Percentiles rank a stretch among this genome's conserved stretches.
Conservation (phyloP, 2,888 invertebrate genomes). For the Cheilosia vulpina region DNA sequence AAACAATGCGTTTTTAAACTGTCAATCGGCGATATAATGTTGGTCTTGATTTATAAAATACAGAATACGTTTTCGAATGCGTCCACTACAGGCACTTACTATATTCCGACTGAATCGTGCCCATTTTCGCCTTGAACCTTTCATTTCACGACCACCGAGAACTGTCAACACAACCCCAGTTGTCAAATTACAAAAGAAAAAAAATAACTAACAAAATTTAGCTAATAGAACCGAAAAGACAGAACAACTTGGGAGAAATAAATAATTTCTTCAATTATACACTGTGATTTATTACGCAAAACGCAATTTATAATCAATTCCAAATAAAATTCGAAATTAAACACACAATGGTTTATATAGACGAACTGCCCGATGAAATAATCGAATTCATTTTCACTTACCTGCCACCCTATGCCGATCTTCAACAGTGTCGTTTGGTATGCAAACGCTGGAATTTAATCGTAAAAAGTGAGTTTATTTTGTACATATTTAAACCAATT, state of each 20-base stretch:
- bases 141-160: not conserved
- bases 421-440: slow-evolving; percentile 93
- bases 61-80: not conserved
- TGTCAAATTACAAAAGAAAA: slow-evolving; percentile 49
- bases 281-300: slow-evolving; percentile 23
- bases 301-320: not conserved
- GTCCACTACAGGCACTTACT: not conserved
- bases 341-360: slow-evolving; percentile 65
- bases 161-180: slow-evolving; percentile 6
- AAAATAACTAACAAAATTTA: slow-evolving; percentile 38
- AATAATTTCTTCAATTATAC: slow-evolving; percentile 16
- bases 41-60: too few species aligned
- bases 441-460: slow-evolving; percentile 94
- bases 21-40: too few species aligned
- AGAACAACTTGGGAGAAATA: slow-evolving; percentile 35
- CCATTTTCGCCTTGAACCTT: not conserved
- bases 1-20: too few species aligned
- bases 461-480: slow-evolving; percentile 89
- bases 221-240: slow-evolving; percentile 25
- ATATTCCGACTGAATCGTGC: not conserved
- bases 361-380: slow-evolving; percentile 95
- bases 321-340: not conserved
- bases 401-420: slow-evolving; percentile 95
- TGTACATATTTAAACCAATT: not conserved
- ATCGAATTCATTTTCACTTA: slow-evolving; percentile 95